phyloP scores from a whole-genome alignment of 2,888 invertebrate species.

The Pseudeuparius sepicola region DNA sequence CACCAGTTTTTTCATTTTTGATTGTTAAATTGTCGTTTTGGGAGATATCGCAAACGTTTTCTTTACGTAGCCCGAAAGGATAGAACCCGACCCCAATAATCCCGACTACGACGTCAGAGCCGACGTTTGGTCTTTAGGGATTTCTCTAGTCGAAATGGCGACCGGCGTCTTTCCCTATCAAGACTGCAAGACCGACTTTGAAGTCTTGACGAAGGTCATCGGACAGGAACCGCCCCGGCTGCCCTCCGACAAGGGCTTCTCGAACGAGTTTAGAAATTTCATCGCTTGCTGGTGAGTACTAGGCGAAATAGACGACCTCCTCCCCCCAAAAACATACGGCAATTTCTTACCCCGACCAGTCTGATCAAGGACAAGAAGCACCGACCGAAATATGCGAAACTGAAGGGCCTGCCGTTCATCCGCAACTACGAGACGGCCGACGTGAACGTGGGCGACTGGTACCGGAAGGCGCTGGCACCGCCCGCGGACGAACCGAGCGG shows the following conservation, averaged over 20 bases:
- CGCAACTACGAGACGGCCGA: slow-evolving; percentile 64
- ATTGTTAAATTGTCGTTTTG: no score
- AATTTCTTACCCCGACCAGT: no score
- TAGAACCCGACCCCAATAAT: slow-evolving; percentile 85
- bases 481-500: no score
- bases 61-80: slow-evolving; percentile 79
- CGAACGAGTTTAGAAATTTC: slow-evolving; percentile 80
- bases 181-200: slow-evolving; percentile 96
- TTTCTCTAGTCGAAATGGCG: slow-evolving; percentile 91
- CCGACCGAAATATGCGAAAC: slow-evolving; percentile 87
- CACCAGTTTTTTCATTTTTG: no score
- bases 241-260: slow-evolving; percentile 68
- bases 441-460: slow-evolving; percentile 78
- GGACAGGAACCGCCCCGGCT: slow-evolving; percentile 80
- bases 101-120: slow-evolving; percentile 98
- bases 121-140: slow-evolving; percentile 98
- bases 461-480: slow-evolving; percentile 51
- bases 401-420: slow-evolving; percentile 82
- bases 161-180: slow-evolving; percentile 91
- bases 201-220: slow-evolving; percentile 84
- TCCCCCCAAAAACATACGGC: no score
- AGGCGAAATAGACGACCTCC: no score
- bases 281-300: slow-evolving; percentile 79
- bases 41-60: no score
- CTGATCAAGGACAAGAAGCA: slow-evolving; percentile 88